Conservation (phyloP, 2,888 invertebrate genomes). For the Ochropacha duplaris region DNA sequence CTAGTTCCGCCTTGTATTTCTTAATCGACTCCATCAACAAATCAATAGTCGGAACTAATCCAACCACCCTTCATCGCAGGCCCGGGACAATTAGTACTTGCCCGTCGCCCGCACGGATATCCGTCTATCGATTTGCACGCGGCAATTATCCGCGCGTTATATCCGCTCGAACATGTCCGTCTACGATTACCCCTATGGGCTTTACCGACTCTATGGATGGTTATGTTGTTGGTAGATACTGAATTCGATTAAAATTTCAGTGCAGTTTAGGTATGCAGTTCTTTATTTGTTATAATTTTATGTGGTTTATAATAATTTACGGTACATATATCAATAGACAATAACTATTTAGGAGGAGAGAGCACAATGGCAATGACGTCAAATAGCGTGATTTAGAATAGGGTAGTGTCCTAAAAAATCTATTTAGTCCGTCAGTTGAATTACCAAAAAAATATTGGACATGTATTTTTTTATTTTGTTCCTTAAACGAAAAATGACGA, state of each 20-base stretch:
- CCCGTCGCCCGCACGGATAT: constrained; percentile 51
- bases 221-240: constrained; percentile 8
- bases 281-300: too few species aligned
- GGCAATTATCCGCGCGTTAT: constrained; percentile 56
- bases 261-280: not conserved
- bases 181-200: constrained; percentile 7
- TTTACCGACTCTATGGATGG: constrained; percentile 5
- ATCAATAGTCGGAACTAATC: constrained; percentile 50
- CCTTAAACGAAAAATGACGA: too few species aligned
- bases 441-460: too few species aligned
- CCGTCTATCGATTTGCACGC: constrained; percentile 64
- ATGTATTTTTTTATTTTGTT: too few species aligned
- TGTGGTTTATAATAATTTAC: too few species aligned
- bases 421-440: too few species aligned
- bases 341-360: too few species aligned
- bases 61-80: constrained; percentile 40
- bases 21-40: constrained; percentile 25
- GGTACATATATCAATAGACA: too few species aligned
- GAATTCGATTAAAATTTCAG: not conserved
- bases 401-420: too few species aligned
- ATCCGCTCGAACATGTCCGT: constrained; percentile 22
- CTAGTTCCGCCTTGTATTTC: not conserved
- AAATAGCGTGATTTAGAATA: too few species aligned
- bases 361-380: too few species aligned
- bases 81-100: constrained; percentile 60